phyloP scores from a whole-genome alignment of 2,888 invertebrate species.

The Oligia strigilis region DNA sequence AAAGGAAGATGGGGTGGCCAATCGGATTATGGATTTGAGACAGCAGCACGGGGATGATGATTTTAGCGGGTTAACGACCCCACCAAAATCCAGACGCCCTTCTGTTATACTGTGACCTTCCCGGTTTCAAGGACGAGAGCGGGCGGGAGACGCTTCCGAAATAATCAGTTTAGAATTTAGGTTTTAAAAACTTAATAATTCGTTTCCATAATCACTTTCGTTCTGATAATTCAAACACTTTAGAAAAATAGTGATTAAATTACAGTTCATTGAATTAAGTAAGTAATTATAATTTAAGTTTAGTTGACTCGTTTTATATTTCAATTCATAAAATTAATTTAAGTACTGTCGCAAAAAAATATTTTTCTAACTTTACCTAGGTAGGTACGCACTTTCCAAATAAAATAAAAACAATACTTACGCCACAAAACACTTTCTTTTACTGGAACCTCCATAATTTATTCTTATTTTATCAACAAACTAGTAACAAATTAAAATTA shows the following conservation, averaged over 20 bases:
- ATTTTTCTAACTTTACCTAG: not conserved
- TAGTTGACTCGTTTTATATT: not conserved
- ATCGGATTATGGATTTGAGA: not conserved
- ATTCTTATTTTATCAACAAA: not conserved
- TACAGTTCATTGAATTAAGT: not conserved
- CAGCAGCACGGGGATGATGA: too few species aligned
- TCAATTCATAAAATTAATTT: not conserved
- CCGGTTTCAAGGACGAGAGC: slow-evolving; percentile 38
- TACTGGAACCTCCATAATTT: slow-evolving; percentile 89
- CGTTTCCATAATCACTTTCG: not conserved
- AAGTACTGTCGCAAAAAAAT: too few species aligned
- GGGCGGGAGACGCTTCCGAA: slow-evolving; percentile 4
- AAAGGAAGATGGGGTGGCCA: not conserved
- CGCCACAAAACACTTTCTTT: slow-evolving; percentile 91
- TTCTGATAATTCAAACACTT: not conserved
- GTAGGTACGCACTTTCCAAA: not conserved
- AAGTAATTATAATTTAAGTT: not conserved
- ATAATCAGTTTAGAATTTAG: not conserved
- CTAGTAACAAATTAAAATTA: not conserved
- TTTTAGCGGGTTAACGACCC: slow-evolving; percentile 23
- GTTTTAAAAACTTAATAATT: not conserved
- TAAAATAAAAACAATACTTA: slow-evolving; percentile 79
- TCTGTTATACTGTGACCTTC: slow-evolving; percentile 45
- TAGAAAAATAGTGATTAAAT: not conserved
- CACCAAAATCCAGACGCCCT: not conserved